phyloP scores from a whole-genome alignment of 2,113 vertebrate species.

The Apaloderma vittatum region DNA sequence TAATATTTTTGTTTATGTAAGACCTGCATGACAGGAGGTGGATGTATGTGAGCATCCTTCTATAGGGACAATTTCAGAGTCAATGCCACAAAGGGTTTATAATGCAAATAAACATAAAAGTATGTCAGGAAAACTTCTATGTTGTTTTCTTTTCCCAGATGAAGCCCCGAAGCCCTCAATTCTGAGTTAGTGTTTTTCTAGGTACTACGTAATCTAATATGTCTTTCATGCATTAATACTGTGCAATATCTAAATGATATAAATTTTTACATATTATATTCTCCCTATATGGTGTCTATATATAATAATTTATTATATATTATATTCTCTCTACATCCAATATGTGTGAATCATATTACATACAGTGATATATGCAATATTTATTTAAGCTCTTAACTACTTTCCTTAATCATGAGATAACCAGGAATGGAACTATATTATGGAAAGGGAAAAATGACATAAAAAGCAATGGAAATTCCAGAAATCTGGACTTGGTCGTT shows the following conservation, averaged over 20 bases:
- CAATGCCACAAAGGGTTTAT: not conserved
- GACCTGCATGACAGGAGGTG: not conserved
- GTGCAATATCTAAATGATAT: not conserved
- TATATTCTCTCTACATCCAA: not conserved
- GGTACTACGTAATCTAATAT: not conserved
- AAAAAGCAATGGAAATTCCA: not conserved
- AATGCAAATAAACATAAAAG: not conserved
- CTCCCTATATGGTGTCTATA: not conserved
- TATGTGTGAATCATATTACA: not conserved
- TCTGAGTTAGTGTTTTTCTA: not conserved
- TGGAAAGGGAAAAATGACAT: not conserved
- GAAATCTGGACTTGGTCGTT: not conserved
- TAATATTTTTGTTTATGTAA: conserved; percentile 3
- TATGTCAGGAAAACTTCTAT: not conserved
- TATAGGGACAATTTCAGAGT: not conserved
- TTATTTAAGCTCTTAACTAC: not conserved
- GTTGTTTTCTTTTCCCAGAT: not conserved
- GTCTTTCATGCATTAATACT: not conserved
- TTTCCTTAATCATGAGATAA: not conserved
- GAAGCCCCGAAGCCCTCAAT: not conserved
- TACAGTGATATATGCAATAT: not conserved
- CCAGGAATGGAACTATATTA: not conserved
- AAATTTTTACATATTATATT: not conserved
- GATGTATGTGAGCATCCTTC: not conserved
- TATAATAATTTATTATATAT: not conserved